Conservation (phyloP, 2,888 invertebrate species). For the Sphaeridia pumilis region DNA sequence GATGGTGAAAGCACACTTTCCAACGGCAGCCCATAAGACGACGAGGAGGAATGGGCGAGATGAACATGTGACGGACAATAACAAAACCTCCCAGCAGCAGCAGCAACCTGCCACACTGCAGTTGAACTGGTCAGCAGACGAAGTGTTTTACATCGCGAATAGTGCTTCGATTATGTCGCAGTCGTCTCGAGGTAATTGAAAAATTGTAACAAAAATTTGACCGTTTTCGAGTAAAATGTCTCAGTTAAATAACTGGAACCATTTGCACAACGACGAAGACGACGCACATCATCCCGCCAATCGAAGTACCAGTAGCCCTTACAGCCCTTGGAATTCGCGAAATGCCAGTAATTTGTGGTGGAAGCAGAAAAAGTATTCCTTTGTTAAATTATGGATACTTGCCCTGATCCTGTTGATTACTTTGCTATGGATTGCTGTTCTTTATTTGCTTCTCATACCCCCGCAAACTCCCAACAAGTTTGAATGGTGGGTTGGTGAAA, state of each 20-base stretch:
- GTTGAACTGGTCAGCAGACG: no score
- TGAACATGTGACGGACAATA: neutral
- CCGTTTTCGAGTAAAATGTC: no score
- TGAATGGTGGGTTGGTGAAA: conserved; percentile 1
- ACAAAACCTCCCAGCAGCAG: no score
- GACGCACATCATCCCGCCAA: no score
- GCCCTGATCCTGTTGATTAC: neutral
- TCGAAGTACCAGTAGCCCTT: neutral
- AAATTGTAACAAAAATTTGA: no score
- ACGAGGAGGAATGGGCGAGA: neutral
- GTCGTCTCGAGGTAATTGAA: no score
- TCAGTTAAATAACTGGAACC: no score
- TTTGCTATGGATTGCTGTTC: conserved; percentile 9
- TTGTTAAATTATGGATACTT: conserved; percentile 1
- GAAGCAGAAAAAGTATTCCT: neutral
- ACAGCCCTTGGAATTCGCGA: no score
- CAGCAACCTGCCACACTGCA: no score
- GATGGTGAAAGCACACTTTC: neutral
- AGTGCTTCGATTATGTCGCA: no score
- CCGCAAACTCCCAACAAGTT: neutral
- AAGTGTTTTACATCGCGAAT: no score
- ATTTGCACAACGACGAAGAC: no score
- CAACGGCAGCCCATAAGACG: neutral
- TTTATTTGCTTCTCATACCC: conserved; percentile 6
- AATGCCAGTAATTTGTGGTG: neutral